Percentiles rank a stretch among this genome's conserved stretches.
Evolutionary conservation across 1,140 invertebrate species (phyloP).

Genomic region (Liolophura sinensis): DNA sequence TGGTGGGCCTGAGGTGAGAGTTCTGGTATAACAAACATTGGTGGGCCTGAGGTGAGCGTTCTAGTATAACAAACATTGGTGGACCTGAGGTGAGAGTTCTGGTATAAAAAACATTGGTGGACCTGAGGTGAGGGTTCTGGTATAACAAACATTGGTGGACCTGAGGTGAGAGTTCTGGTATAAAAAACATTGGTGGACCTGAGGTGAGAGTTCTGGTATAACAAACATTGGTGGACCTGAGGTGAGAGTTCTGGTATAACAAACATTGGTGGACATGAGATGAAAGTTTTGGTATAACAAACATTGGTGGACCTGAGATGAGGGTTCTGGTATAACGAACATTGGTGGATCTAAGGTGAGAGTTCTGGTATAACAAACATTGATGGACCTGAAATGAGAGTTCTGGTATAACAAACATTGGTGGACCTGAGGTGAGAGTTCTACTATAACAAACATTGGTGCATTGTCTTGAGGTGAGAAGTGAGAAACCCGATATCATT

Average conservation of each 20-base stretch:
- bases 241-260: slow-evolving; percentile 37
- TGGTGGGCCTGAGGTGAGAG: neutral
- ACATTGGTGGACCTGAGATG: slow-evolving; percentile 66
- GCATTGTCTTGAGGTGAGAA: neutral
- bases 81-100: neutral
- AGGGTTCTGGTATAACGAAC: slow-evolving; percentile 34
- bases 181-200: no score
- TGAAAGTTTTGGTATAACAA: no score
- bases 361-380: no score
- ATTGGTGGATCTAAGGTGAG: no score
- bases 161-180: slow-evolving; percentile 54
- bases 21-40: slow-evolving; percentile 36
- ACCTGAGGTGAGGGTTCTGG: no score
- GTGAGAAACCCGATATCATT: no score
- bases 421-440: slow-evolving; percentile 65
- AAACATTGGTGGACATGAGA: no score
- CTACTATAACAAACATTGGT: slow-evolving; percentile 19
- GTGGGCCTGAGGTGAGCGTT: slow-evolving; percentile 65
- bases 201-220: no score
- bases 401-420: slow-evolving; percentile 56
- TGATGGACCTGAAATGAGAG: slow-evolving; percentile 64
- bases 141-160: no score
- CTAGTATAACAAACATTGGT: neutral
- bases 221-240: slow-evolving; percentile 65
- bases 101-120: neutral